These are phyloP conservation scores for Parelbella ahira DNA, from an alignment of 2,888 invertebrate species.

Conservation along the genomic window DNA sequence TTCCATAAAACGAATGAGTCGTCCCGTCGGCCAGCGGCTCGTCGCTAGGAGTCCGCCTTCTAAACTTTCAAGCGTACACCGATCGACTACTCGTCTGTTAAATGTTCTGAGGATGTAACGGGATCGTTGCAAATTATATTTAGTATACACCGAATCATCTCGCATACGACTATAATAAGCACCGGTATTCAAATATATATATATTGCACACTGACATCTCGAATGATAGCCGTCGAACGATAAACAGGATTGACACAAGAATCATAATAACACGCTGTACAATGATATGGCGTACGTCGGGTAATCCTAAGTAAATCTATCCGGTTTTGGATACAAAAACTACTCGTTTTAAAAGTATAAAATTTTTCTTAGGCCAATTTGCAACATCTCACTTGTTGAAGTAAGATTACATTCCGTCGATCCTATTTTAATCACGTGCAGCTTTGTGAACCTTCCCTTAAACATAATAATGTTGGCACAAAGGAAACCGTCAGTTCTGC, in stretches of 20 bases:
- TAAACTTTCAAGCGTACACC: slow-evolving; percentile 46
- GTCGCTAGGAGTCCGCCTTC: slow-evolving; percentile 31
- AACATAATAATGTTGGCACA: slow-evolving; percentile 74
- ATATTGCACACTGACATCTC: slow-evolving; percentile 58
- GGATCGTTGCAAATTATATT: slow-evolving; percentile 30
- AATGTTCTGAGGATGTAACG: slow-evolving; percentile 68
- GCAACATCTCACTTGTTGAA: slow-evolving; percentile 48
- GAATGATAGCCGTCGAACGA: slow-evolving; percentile 41
- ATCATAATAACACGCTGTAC: slow-evolving; percentile 36
- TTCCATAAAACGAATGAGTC: slow-evolving; percentile 43
- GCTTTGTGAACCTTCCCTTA: slow-evolving; percentile 52
- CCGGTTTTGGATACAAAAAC: slow-evolving; percentile 62
- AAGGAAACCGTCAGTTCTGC: slow-evolving; percentile 62
- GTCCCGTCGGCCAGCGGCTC: slow-evolving; percentile 38
- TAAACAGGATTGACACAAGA: slow-evolving; percentile 45
- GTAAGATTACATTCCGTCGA: slow-evolving; percentile 39
- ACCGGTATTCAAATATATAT: slow-evolving; percentile 53
- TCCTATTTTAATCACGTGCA: slow-evolving; percentile 38
- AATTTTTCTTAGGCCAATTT: slow-evolving; percentile 74
- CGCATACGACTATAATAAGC: slow-evolving; percentile 47
- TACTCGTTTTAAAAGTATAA: slow-evolving; percentile 66
- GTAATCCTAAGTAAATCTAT: slow-evolving; percentile 43
- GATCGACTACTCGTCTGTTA: slow-evolving; percentile 44
- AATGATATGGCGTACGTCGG: slow-evolving; percentile 39
- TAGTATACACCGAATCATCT: slow-evolving; percentile 28